These are phyloP conservation scores for Mola mola DNA, from an alignment of 2,113 vertebrate species.

Conservation along the genomic window DNA sequence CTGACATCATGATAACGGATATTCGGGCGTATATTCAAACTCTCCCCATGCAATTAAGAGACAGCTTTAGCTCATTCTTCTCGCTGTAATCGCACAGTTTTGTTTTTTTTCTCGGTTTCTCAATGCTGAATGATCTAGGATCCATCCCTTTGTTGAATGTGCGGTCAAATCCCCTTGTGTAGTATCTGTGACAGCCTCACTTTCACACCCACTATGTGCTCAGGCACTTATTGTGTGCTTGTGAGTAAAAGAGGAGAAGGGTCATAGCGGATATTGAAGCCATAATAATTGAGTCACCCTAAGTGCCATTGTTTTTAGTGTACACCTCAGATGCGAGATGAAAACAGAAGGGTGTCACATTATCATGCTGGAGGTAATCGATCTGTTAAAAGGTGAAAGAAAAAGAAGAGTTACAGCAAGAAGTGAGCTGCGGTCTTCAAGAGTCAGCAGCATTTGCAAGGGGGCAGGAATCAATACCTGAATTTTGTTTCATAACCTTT, in stretches of 20 bases:
- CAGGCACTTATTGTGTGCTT: background rate
- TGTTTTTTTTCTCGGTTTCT: conserved; percentile 49
- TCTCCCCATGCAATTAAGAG: conserved; percentile 38
- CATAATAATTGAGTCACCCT: conserved; percentile 49
- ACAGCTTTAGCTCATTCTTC: conserved; percentile 45
- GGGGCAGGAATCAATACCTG: conserved; percentile 36
- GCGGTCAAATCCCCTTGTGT: conserved; percentile 53
- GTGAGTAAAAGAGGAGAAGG: conserved; percentile 1
- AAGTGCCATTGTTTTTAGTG: conserved; percentile 44
- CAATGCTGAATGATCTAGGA: conserved; percentile 42
- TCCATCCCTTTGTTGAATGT: conserved; percentile 54
- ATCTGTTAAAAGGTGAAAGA: conserved; percentile 48
- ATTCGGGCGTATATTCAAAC: conserved; percentile 23
- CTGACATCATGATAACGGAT: conserved; percentile 61
- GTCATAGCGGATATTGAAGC: conserved; percentile 26
- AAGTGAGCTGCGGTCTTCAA: conserved; percentile 38
- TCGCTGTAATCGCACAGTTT: conserved; percentile 66
- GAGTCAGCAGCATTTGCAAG: conserved; percentile 33
- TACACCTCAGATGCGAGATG: conserved; percentile 39
- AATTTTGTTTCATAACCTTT: conserved; percentile 20
- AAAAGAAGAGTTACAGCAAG: conserved; percentile 5
- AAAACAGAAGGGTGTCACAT: conserved; percentile 58
- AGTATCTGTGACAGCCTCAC: conserved; percentile 46
- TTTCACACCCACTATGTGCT: conserved; percentile 12
- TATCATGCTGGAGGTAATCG: conserved; percentile 48